Conservation (phyloP, 2,797 vertebrate species). For the Heliangelus exortis region DNA sequence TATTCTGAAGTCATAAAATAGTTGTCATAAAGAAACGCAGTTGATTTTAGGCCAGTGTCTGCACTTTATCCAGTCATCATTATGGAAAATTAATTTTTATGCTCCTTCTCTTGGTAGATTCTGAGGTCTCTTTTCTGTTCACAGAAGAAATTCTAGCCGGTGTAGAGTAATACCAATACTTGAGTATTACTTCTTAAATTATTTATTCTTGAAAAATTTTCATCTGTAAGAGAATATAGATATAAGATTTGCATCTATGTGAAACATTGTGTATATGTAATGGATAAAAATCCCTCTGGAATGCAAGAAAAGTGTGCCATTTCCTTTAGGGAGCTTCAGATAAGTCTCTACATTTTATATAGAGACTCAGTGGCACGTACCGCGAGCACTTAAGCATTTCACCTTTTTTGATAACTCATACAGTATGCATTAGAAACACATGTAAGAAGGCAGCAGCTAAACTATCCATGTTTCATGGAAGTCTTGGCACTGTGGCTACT, state of each 20-base stretch:
- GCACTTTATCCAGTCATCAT: not conserved
- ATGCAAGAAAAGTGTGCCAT: not conserved
- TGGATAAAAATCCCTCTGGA: not conserved
- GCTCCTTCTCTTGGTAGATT: not conserved
- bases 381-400: not conserved
- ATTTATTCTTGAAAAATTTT: not conserved
- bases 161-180: not conserved
- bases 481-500: not conserved
- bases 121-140: not conserved
- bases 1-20: not conserved
- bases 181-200: not conserved
- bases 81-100: conserved; percentile 9
- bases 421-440: not conserved
- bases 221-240: not conserved
- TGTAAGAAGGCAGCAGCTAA: not conserved
- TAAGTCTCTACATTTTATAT: not conserved
- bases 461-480: not conserved
- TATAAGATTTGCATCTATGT: not conserved
- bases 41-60: not conserved
- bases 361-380: not conserved
- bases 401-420: not conserved
- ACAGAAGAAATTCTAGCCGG: not conserved
- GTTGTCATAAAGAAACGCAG: not conserved
- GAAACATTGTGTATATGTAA: not conserved
- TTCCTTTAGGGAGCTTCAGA: not conserved